These are phyloP conservation scores for Didymodactylos carnosus DNA, from an alignment of 2,888 invertebrate species.

Conservation along the genomic window DNA sequence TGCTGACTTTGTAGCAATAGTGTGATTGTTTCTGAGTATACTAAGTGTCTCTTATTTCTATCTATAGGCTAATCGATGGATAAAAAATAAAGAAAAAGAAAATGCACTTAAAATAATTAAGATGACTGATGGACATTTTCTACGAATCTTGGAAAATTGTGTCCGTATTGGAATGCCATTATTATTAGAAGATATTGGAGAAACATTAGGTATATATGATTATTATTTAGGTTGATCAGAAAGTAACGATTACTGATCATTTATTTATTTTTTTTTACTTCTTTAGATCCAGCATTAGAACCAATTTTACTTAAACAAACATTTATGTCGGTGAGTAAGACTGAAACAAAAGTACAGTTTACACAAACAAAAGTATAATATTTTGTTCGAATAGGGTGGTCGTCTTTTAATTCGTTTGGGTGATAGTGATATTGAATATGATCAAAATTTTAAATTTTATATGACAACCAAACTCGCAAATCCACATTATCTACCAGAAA, in stretches of 20 bases:
- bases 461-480: conserved; percentile 36
- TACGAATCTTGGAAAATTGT: conserved; percentile 34
- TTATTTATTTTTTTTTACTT: no score
- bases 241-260: no score
- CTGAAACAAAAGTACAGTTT: neutral
- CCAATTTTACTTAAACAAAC: conserved; percentile 48
- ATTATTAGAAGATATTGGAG: conserved; percentile 33
- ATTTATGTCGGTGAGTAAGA: conserved; percentile 44
- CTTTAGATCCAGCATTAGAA: conserved; percentile 35
- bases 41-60: conserved; percentile 17
- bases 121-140: conserved; percentile 30
- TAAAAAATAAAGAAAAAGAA: conserved; percentile 23
- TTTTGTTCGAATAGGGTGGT: conserved; percentile 24
- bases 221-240: no score
- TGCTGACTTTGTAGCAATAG: neutral
- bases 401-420: conserved; percentile 33
- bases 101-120: conserved; percentile 34
- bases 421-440: conserved; percentile 35
- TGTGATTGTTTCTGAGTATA: neutral
- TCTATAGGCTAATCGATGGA: conserved; percentile 36
- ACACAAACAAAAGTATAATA: neutral
- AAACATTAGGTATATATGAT: no score
- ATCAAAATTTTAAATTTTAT: conserved; percentile 34
- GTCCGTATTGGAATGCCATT: conserved; percentile 36
- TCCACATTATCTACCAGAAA: conserved; percentile 35